Evolutionary conservation across 2,797 vertebrate species (phyloP).

Genomic region (Phrynocephalus vlangalii): DNA sequence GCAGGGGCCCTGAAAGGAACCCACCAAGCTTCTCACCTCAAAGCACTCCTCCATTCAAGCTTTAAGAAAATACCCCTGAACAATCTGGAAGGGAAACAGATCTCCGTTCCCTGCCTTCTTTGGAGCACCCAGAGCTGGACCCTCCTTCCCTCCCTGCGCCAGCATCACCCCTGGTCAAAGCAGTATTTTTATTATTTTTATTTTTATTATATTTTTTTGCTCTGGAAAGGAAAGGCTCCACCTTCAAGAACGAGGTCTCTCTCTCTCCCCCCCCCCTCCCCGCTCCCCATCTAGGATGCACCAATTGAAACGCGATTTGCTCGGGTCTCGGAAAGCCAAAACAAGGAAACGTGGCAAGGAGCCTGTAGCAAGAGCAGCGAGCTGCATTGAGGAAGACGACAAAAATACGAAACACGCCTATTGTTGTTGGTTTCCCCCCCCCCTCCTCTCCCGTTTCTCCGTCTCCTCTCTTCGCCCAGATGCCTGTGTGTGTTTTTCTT

Average conservation of each 20-base stretch:
- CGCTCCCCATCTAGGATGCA: neutral
- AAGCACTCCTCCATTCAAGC: neutral
- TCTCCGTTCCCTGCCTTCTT: neutral
- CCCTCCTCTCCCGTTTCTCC: neutral
- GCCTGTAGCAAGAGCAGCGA: no score
- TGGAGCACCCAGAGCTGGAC: neutral
- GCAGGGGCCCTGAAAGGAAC: neutral
- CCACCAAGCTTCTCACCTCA: neutral
- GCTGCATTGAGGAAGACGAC: neutral
- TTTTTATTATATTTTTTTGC: neutral
- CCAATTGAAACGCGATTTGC: neutral
- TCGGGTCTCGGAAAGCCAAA: neutral
- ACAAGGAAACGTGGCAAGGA: conserved; percentile 21
- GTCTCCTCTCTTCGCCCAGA: no score
- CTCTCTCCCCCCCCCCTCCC: no score
- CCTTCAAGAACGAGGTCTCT: neutral
- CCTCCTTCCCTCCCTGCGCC: neutral
- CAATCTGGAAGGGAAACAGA: neutral
- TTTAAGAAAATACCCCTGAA: neutral
- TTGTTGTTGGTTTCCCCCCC: no score
- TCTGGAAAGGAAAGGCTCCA: neutral
- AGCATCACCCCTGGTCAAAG: neutral
- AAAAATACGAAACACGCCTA: no score
- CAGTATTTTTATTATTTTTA: neutral
- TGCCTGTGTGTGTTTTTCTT: neutral